A percentile compares a stretch with the other conserved stretches of the same genome.
These are phyloP conservation scores for Galerucella nymphaeae DNA, from an alignment of 2,888 invertebrate species.

Conservation along the genomic window DNA sequence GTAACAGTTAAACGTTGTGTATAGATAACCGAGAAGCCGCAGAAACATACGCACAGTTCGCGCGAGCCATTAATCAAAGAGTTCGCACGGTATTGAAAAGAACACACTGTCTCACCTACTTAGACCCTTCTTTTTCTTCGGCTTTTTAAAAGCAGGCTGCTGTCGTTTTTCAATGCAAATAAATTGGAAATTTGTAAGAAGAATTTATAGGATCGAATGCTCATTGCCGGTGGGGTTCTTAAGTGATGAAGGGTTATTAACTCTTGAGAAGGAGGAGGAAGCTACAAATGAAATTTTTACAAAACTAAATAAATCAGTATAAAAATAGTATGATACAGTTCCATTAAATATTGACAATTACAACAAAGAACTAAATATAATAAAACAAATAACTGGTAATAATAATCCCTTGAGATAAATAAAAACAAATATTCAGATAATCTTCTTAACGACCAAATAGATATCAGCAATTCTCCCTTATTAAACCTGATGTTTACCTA, in stretches of 20 bases:
- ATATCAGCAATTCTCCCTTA: no score
- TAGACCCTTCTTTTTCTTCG: conserved; percentile 13
- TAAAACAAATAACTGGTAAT: no score
- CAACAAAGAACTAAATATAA: no score
- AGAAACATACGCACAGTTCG: conserved; percentile 27
- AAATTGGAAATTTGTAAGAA: conserved; percentile 27
- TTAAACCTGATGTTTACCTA: no score
- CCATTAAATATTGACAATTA: no score
- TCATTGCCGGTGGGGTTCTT: background rate
- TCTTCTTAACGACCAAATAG: no score
- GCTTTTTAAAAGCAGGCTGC: conserved; percentile 9
- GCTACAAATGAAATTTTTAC: no score
- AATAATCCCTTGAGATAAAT: no score
- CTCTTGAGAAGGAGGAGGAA: no score
- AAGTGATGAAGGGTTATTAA: background rate
- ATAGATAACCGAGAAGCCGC: conserved; percentile 27
- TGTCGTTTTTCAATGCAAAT: conserved; percentile 26
- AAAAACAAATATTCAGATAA: no score
- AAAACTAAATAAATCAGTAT: no score
- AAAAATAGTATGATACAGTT: no score
- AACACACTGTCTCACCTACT: conserved; percentile 30
- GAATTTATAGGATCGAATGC: background rate
- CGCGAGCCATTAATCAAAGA: conserved; percentile 30
- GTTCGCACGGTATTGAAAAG: conserved; percentile 31
- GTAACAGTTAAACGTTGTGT: conserved; percentile 27